Base-by-base conservation (phyloP, 2,797 vertebrate species). In the Malurus splendens region DNA sequence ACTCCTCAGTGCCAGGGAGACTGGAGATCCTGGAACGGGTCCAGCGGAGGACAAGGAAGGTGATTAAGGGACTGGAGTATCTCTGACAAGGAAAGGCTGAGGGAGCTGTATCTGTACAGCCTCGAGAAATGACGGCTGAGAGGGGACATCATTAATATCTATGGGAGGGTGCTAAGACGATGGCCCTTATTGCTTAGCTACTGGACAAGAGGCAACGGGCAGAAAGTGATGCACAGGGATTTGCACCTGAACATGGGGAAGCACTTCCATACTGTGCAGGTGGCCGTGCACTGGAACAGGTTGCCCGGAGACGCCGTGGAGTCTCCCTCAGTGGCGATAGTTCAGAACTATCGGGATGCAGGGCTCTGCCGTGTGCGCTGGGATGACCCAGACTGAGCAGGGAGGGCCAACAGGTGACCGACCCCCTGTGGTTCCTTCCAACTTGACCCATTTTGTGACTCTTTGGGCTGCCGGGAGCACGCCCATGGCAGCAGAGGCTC, bases 391-490 rank as follows among this genome's bases (percentile, higher is more conserved):
- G 10, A 3, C 2, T 0, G 8, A 25, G 47, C 83, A 12, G 59
- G 11, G 36, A n/a, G 27, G 10, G 14, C 9, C 54, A 1, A 47
- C 39, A 5, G 32, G 20, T 14, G 6, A 7, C 4, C 7, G 6
- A 7, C 4, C 7, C 22, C 8, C 8, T 11, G 9, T 3, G 83
- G 8, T 18, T 60, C 27, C 33, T 41, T 23, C 32, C 45, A 41
- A 0, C 24, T 15, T 6, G 45, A 2, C 18, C 60, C 45, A 0
- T 2, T 2, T 25, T 2, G 52, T 20, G 20, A 3, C 10, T 13
- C 44, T 23, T 23, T 6, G 80, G 70, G 48, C 48, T 39, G 32
- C 55, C 27, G 18, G 18, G 17, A 60, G 55, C 64, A 4, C 25
- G 9, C 28, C 41, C 41, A 15, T 7, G 23, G 50, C 28, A 22